Evolutionary conservation across 1,140 invertebrate genomes (phyloP).

Genomic region (Harpegnathos saltator): DNA sequence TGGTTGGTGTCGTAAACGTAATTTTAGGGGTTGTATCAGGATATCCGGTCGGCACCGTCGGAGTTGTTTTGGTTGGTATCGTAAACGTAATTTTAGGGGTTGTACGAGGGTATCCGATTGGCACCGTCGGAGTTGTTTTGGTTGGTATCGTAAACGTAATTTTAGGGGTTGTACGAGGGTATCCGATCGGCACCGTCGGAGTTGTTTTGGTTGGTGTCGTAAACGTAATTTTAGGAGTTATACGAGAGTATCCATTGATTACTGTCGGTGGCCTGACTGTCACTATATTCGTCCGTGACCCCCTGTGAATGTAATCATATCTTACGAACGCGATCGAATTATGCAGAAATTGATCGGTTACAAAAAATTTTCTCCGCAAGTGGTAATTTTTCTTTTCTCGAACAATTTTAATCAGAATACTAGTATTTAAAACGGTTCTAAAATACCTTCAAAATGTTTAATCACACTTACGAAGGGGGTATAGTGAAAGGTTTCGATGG

Average conservation of each 20-base stretch:
- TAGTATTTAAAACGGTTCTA: neutral
- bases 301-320: constrained; percentile 20
- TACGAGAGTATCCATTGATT: neutral
- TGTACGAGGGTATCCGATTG: neutral
- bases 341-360: constrained; percentile 7
- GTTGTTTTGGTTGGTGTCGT: constrained; percentile 31
- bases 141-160: constrained; percentile 3
- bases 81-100: constrained; percentile 39
- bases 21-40: constrained; percentile 46
- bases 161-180: constrained; percentile 17
- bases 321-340: neutral
- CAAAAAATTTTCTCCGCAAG: neutral
- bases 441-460: neutral
- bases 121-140: neutral
- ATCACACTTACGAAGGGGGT: constrained; percentile 74
- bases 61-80: constrained; percentile 34
- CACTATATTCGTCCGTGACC: neutral
- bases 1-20: constrained; percentile 34
- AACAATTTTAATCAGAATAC: neutral
- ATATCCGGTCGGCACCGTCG: constrained; percentile 19
- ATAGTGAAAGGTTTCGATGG: constrained; percentile 75
- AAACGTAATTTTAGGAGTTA: neutral
- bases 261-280: neutral
- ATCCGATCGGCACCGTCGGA: neutral
- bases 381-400: neutral